Conservation (phyloP, 2,113 vertebrate species). For the Cercocebus atys region DNA sequence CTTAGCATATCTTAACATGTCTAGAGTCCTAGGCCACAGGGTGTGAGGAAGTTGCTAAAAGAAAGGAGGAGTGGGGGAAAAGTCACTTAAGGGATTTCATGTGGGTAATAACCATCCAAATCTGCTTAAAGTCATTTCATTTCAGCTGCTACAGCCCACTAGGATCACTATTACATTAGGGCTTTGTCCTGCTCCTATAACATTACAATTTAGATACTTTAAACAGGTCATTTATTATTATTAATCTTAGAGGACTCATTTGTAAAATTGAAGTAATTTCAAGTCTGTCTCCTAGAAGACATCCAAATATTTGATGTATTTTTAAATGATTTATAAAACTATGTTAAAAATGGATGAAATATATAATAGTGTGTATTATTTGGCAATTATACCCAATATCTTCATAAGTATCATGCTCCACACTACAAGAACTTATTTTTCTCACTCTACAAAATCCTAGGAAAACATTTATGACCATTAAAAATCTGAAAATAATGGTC, state of each 20-base stretch:
- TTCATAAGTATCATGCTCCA: too few species aligned
- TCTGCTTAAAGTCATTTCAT: not conserved
- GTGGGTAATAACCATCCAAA: not conserved
- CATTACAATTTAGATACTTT: not conserved
- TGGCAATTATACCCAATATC: not conserved
- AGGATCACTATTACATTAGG: too few species aligned
- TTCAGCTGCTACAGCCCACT: accelerated
- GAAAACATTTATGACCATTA: not conserved
- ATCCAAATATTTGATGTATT: not conserved
- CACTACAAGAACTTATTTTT: not conserved
- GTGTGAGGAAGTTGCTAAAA: not conserved
- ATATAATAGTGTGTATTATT: too few species aligned
- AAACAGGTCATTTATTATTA: not conserved
- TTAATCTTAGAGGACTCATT: not conserved
- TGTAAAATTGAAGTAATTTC: not conserved
- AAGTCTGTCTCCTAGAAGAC: not conserved
- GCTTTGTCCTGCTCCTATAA: not conserved
- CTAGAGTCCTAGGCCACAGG: not conserved
- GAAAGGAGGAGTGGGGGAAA: accelerated
- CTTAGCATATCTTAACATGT: not conserved
- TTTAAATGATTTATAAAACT: not conserved
- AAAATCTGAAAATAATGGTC: not conserved
- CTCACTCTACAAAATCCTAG: not conserved
- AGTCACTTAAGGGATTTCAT: too few species aligned
- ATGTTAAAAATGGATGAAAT: too few species aligned